These are phyloP conservation scores for Molothrus aeneus DNA, from an alignment of 2,797 vertebrate genomes.

Conservation along the genomic window DNA sequence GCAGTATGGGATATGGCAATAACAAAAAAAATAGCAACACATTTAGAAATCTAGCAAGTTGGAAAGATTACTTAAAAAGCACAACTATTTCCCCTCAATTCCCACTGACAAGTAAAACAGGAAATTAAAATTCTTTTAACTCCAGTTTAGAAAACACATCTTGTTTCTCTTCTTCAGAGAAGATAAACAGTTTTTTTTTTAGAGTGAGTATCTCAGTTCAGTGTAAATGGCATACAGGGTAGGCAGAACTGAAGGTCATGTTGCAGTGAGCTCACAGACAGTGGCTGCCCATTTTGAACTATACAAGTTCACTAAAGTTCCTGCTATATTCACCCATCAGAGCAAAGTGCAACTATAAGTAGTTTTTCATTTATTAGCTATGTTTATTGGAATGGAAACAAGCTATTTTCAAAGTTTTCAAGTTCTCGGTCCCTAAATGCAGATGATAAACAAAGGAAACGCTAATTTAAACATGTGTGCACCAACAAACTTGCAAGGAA, in stretches of 20 bases:
- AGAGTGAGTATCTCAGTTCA: neutral
- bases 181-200: neutral
- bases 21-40: neutral
- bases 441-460: neutral
- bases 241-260: neutral
- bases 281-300: neutral
- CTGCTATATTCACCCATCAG: neutral
- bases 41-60: neutral
- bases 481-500: neutral
- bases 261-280: neutral
- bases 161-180: neutral
- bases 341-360: neutral
- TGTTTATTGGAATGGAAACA: constrained; percentile 16
- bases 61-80: neutral
- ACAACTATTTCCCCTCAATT: neutral
- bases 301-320: neutral
- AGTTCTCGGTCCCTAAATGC: neutral
- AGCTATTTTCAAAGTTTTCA: neutral
- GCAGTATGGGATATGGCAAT: neutral
- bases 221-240: neutral
- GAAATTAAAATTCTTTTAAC: neutral
- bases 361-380: neutral
- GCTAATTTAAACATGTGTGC: neutral
- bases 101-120: neutral
- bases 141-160: neutral